Conservation (phyloP, 2,113 vertebrate species). For the Rhea pennata region DNA sequence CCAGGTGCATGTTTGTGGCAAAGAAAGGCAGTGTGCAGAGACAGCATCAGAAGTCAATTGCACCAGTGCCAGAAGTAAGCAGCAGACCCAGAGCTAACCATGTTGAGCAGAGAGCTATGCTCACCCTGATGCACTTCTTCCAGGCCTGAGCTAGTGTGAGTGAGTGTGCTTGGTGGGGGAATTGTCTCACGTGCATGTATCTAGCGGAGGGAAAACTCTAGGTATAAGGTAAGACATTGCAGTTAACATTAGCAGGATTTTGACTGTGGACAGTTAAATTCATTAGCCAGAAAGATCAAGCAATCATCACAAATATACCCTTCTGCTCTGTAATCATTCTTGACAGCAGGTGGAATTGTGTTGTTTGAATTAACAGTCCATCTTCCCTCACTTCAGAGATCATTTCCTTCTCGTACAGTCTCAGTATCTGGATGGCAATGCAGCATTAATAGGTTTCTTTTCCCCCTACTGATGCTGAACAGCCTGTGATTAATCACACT, state of each 20-base stretch:
- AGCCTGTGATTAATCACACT: conserved; percentile 47
- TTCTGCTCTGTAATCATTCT: background rate
- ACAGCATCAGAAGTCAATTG: background rate
- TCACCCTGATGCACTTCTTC: no score
- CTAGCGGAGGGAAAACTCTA: background rate
- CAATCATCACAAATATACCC: background rate
- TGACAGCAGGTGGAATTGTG: conserved; percentile 19
- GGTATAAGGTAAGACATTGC: fast-evolving
- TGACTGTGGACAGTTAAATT: background rate
- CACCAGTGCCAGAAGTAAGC: background rate
- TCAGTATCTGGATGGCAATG: background rate
- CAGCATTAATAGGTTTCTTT: conserved; percentile 4
- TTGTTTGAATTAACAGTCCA: background rate
- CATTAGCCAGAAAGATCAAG: background rate
- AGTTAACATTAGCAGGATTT: background rate
- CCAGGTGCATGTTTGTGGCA: fast-evolving
- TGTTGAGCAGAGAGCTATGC: background rate
- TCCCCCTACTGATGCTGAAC: background rate
- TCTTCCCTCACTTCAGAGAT: background rate
- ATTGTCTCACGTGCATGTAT: fast-evolving
- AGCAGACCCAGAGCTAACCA: background rate
- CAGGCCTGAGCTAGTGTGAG: background rate
- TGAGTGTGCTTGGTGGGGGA: fast-evolving
- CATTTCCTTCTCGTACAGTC: background rate
- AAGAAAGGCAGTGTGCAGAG: background rate